A percentile compares a stretch with the other conserved stretches of the same genome.
phyloP scores from a whole-genome alignment of 2,113 vertebrate species.

The Notarius lentiginosus region DNA sequence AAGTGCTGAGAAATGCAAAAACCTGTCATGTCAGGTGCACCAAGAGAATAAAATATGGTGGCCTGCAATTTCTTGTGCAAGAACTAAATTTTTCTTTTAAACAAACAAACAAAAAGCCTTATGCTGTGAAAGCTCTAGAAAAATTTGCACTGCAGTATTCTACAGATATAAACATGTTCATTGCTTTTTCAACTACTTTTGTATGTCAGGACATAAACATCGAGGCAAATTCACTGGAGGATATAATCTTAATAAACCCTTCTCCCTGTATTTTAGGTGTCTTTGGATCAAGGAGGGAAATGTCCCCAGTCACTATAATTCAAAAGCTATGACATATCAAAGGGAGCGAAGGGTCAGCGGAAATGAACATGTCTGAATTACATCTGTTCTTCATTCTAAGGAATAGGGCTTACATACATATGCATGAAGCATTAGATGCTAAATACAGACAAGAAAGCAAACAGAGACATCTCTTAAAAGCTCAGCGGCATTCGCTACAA shows the following conservation, averaged over 20 bases:
- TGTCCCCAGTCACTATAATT: constrained; percentile 15
- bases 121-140: background rate
- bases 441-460: constrained; percentile 53
- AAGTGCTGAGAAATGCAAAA: constrained; percentile 47
- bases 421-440: constrained; percentile 49
- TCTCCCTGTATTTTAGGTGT: background rate
- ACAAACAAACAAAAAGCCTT: constrained; percentile 33
- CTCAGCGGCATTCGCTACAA: constrained; percentile 57
- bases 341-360: constrained; percentile 31
- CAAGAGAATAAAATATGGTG: constrained; percentile 39
- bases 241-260: constrained; percentile 5
- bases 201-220: background rate
- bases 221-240: background rate
- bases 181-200: constrained; percentile 6
- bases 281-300: constrained; percentile 15
- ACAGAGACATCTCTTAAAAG: constrained; percentile 70
- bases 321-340: constrained; percentile 32
- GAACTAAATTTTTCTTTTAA: constrained; percentile 14
- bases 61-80: constrained; percentile 36
- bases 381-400: constrained; percentile 44
- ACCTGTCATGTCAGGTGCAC: constrained; percentile 43
- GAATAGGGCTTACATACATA: constrained; percentile 47
- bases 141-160: constrained; percentile 14
- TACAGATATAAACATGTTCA: constrained; percentile 14
- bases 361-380: constrained; percentile 44